Conservation (phyloP, 1,140 invertebrate species). For the Drosophila varians region DNA sequence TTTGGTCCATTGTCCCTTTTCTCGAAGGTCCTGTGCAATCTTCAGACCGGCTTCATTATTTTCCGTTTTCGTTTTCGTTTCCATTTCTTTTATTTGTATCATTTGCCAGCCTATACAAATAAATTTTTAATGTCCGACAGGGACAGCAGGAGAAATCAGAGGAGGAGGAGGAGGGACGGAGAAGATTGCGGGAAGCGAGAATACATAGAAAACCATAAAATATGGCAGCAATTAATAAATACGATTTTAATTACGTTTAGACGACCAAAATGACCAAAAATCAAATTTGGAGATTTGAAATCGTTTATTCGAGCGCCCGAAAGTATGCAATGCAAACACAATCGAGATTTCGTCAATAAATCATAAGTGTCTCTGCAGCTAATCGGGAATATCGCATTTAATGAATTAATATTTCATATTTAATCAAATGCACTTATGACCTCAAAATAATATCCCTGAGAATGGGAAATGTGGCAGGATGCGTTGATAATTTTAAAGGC, state of each 20-base stretch:
- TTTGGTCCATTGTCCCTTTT: slow-evolving; percentile 8
- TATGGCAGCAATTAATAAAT: not conserved
- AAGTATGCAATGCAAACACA: no score
- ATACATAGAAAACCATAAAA: not conserved
- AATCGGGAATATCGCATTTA: not conserved
- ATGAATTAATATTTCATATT: not conserved
- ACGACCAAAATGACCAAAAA: not conserved
- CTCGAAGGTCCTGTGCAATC: not conserved
- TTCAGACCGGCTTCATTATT: slow-evolving; percentile 7
- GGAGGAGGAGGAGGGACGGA: not conserved
- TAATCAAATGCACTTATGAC: not conserved
- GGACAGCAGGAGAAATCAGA: slow-evolving; percentile 12
- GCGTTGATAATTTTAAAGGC: not conserved
- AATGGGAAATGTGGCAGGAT: no score
- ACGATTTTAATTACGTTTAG: not conserved
- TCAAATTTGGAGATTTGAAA: not conserved
- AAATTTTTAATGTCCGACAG: slow-evolving; percentile 37
- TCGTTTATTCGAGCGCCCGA: no score
- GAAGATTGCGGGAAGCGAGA: not conserved
- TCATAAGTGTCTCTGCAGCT: not conserved
- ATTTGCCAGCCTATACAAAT: slow-evolving; percentile 64
- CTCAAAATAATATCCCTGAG: not conserved
- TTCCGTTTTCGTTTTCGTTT: slow-evolving; percentile 11
- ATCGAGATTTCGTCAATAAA: not conserved
- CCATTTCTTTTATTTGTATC: slow-evolving; percentile 25